Base-by-base conservation (phyloP, 1,140 invertebrate species). In the Eurosta solidaginis region DNA sequence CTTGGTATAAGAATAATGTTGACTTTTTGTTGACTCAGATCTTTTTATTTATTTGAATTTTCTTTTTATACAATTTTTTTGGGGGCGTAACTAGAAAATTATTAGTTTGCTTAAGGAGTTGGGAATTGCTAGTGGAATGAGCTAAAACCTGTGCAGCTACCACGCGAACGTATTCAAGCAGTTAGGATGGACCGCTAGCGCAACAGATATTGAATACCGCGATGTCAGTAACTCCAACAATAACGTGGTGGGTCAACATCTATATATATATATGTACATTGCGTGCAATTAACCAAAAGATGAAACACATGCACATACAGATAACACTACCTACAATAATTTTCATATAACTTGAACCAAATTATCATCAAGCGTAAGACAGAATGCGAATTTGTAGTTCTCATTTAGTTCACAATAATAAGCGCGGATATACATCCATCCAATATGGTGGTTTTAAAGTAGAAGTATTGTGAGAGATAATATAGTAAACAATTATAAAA, bases 21-120 rank as follows among this genome's bases (percentile, higher is more conserved):
- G n/a, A n/a, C n/a, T n/a, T n/a, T n/a, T n/a, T n/a, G n/a, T n/a
- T n/a, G n/a, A n/a, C n/a, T n/a, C n/a, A n/a, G n/a, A n/a, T n/a
- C n/a, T 54, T 20, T 63, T 77, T n/a, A n/a, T n/a, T n/a, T n/a
- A n/a, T 68, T 68, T 68, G 36, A 36, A 29, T 42, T 68, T 68
- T 68, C 20, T 68, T 68, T 33, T 68, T 40, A 68, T 68, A 40
- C 59, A 33, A 68, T 68, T 40, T 49, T 79, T 77, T 79, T 59
- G 78, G 68, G 74, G 78, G 78, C 78, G 78, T 79, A 74, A 68
- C 78, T 79, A 79, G 78, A 79, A 79, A 79, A 79, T 79, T 79
- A 77, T 77, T 79, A 79, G 78, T 79, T 79, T 79, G 75, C 59
- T 79, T 74, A 77, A 79, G 54, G 44, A 78, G 75, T 29, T 59